Conservation (phyloP, 2,888 invertebrate genomes). For the Eupithecia abbreviata region DNA sequence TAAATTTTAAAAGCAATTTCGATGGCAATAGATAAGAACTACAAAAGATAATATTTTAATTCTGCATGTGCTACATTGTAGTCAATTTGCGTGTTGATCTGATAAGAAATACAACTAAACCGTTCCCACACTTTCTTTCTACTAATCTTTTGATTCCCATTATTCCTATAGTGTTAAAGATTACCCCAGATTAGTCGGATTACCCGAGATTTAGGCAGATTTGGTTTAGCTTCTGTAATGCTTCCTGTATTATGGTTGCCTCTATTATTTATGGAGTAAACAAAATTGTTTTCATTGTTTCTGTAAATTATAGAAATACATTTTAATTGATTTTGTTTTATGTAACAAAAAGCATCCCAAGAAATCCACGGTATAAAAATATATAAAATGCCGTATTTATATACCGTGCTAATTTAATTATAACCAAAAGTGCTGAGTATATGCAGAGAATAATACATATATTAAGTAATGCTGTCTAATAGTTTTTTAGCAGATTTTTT, state of each 20-base stretch:
- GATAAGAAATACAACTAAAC: conserved; percentile 34
- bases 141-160: conserved; percentile 32
- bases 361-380: too few species aligned
- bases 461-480: too few species aligned
- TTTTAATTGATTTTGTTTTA: background rate
- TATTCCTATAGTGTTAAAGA: conserved; percentile 35
- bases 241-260: conserved; percentile 31
- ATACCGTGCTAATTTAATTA: too few species aligned
- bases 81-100: conserved; percentile 35
- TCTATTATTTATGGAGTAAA: conserved; percentile 13
- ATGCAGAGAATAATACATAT: too few species aligned
- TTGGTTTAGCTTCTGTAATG: conserved; percentile 36
- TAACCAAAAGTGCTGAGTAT: too few species aligned
- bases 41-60: conserved; percentile 19
- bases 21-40: conserved; percentile 15
- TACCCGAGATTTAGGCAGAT: conserved; percentile 19
- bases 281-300: background rate
- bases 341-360: background rate
- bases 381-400: too few species aligned
- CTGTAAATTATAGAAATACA: background rate
- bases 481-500: too few species aligned
- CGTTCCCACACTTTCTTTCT: conserved; percentile 44
- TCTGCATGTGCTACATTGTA: conserved; percentile 25
- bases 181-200: conserved; percentile 35
- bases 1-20: conserved; percentile 1